phyloP scores from a whole-genome alignment of 2,797 vertebrate species.

The Mastacembelus armatus region DNA sequence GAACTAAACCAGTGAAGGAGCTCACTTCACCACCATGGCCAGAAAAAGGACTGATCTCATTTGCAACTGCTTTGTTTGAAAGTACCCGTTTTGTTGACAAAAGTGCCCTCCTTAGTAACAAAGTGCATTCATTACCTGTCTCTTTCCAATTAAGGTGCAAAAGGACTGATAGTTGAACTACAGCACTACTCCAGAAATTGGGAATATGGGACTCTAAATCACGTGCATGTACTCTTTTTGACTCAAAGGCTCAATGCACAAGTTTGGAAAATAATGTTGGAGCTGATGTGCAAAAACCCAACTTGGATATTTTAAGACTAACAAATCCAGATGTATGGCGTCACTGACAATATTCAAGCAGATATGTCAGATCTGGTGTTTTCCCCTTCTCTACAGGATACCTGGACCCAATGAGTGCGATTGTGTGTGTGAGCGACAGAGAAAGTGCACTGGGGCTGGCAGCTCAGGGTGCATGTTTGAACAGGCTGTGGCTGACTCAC shows the following conservation, averaged over 20 bases:
- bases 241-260: slow-evolving; percentile 48
- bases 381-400: slow-evolving; percentile 55
- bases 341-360: slow-evolving; percentile 41
- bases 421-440: slow-evolving; percentile 30
- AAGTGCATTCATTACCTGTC: slow-evolving; percentile 84
- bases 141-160: slow-evolving; percentile 82
- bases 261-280: slow-evolving; percentile 38
- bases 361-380: slow-evolving; percentile 44
- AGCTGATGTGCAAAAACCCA: slow-evolving; percentile 36
- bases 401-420: slow-evolving; percentile 54
- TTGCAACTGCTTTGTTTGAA: slow-evolving; percentile 76
- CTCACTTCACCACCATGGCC: slow-evolving; percentile 53
- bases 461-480: slow-evolving; percentile 83
- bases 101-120: slow-evolving; percentile 85
- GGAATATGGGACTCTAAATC: slow-evolving; percentile 10
- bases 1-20: slow-evolving; percentile 67
- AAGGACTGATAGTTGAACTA: slow-evolving; percentile 59
- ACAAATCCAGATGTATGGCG: slow-evolving; percentile 57
- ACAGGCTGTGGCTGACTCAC: slow-evolving; percentile 83
- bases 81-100: slow-evolving; percentile 87
- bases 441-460: slow-evolving; percentile 74
- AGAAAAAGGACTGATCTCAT: slow-evolving; percentile 65
- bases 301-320: slow-evolving; percentile 45
- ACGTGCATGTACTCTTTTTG: slow-evolving; percentile 25
- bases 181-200: slow-evolving; percentile 57